These are phyloP conservation scores for Amphiprion clarkii DNA, from an alignment of 2,797 vertebrate species.

Conservation along the genomic window DNA sequence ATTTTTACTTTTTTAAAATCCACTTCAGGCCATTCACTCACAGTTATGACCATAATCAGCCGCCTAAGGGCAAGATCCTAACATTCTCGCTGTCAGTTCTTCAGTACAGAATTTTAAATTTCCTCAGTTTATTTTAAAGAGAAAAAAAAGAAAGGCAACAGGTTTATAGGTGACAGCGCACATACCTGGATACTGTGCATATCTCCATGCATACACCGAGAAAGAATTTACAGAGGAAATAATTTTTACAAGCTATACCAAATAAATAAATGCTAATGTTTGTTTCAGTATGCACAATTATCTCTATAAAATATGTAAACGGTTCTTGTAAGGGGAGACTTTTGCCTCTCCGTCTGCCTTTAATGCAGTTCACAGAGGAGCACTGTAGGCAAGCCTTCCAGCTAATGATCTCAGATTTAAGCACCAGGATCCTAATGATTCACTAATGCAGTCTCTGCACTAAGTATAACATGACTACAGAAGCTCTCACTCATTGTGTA, in stretches of 20 bases:
- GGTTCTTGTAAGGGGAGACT: constrained; percentile 8
- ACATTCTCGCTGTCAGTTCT: not conserved
- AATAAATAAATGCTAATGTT: not conserved
- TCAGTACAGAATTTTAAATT: no score
- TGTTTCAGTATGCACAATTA: constrained; percentile 1
- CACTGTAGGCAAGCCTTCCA: constrained; percentile 48
- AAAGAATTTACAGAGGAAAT: not conserved
- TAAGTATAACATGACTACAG: constrained; percentile 62
- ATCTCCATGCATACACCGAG: not conserved
- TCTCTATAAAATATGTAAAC: constrained; percentile 19
- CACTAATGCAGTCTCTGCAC: constrained; percentile 66
- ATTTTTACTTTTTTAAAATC: constrained; percentile 11
- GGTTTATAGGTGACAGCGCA: not conserved
- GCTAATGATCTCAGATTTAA: constrained; percentile 69
- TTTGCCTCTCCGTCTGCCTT: constrained; percentile 7
- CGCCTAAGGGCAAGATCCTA: constrained; percentile 8
- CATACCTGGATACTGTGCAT: not conserved
- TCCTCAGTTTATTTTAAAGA: not conserved
- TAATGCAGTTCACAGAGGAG: constrained; percentile 33
- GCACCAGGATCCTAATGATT: constrained; percentile 65
- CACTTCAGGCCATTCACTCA: not conserved
- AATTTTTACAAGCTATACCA: not conserved
- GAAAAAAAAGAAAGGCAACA: not conserved
- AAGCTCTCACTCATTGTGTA: constrained; percentile 51
- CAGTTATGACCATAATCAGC: constrained; percentile 1